Percentiles rank a stretch among this genome's conserved stretches.
These are phyloP conservation scores for Drosophila nebulosa DNA, from an alignment of 1,140 invertebrate genomes.

Conservation along the genomic window DNA sequence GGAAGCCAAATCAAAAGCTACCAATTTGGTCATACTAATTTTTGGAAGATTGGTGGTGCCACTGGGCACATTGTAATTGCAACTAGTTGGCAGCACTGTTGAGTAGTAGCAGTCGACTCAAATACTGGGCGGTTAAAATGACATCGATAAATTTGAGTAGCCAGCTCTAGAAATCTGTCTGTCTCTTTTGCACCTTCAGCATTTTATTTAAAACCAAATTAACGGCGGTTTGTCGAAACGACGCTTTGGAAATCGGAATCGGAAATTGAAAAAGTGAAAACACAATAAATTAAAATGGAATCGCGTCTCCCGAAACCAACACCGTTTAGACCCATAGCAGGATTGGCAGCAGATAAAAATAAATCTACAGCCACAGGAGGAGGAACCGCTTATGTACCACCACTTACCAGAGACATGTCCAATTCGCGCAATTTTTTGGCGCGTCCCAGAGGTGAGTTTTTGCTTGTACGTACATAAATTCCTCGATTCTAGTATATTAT, in stretches of 20 bases:
- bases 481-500: not conserved
- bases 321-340: conserved; percentile 44
- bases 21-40: too few species aligned
- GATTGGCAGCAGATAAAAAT: conserved; percentile 64
- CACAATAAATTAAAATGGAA: conserved; percentile 43
- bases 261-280: not conserved
- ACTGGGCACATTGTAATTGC: too few species aligned
- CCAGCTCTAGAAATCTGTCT: too few species aligned
- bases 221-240: conserved; percentile 47
- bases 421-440: conserved; percentile 47
- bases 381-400: conserved; percentile 22
- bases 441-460: conserved; percentile 33
- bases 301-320: conserved; percentile 69
- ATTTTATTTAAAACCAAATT: conserved; percentile 48
- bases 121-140: too few species aligned
- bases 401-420: conserved; percentile 52
- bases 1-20: too few species aligned
- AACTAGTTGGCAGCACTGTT: too few species aligned
- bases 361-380: conserved; percentile 29
- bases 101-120: too few species aligned
- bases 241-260: conserved; percentile 18
- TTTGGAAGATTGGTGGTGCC: too few species aligned
- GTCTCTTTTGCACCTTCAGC: too few species aligned
- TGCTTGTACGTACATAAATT: not conserved
- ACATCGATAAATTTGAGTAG: too few species aligned